phyloP scores from a whole-genome alignment of 2,797 vertebrate species.

The Pantherophis alleghaniensis region DNA sequence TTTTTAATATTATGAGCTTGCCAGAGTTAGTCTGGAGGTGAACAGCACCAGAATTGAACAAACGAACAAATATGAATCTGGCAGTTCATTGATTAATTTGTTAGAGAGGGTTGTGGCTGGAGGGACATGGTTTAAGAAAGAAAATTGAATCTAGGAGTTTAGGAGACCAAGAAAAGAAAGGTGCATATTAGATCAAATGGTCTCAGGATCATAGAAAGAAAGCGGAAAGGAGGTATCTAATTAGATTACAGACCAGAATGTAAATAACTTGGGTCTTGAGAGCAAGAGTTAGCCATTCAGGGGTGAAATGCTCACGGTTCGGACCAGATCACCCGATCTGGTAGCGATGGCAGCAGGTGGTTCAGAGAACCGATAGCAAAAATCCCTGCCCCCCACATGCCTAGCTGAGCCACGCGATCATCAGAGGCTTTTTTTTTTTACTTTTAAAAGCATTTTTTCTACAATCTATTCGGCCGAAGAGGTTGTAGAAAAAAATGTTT shows the following conservation, averaged over 20 bases:
- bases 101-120: background rate
- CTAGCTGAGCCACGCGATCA: too few species aligned
- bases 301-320: too few species aligned
- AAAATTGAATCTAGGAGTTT: background rate
- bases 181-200: background rate
- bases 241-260: background rate
- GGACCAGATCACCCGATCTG: too few species aligned
- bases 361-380: too few species aligned
- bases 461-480: too few species aligned
- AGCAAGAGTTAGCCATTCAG: background rate
- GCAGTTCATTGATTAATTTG: background rate
- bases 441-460: too few species aligned
- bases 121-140: background rate
- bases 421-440: too few species aligned
- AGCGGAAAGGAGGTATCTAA: background rate
- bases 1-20: background rate
- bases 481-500: too few species aligned
- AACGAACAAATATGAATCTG: background rate
- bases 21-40: background rate
- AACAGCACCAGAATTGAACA: background rate
- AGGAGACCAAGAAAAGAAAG: background rate
- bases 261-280: background rate
- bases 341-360: too few species aligned
- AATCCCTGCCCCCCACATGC: too few species aligned
- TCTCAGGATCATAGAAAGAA: background rate